Conservation (phyloP, 2,888 invertebrate genomes). For the Mesochorus sp. region DNA sequence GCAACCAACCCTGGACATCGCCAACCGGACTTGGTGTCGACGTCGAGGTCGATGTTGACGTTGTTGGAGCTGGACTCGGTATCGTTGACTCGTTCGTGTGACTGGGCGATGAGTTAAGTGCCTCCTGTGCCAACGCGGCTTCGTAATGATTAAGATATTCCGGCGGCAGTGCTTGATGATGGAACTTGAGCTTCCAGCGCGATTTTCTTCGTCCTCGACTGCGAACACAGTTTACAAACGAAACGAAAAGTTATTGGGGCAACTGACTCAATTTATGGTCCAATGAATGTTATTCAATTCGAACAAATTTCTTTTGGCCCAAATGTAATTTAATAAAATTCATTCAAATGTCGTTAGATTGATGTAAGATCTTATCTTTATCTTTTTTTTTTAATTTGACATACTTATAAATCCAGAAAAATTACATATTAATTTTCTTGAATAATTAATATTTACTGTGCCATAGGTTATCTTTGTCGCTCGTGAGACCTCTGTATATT, state of each 20-base stretch:
- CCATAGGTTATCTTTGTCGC: constrained; percentile 16
- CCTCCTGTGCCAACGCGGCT: constrained; percentile 86
- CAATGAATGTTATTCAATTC: too few species aligned
- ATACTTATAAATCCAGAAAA: too few species aligned
- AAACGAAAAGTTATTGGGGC: background rate
- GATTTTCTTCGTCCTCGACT: constrained; percentile 85
- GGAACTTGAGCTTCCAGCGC: constrained; percentile 90
- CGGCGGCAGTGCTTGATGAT: constrained; percentile 90
- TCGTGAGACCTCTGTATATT: constrained; percentile 2
- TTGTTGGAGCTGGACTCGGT: constrained; percentile 80
- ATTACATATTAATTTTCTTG: too few species aligned
- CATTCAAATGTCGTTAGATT: too few species aligned
- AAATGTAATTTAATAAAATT: too few species aligned
- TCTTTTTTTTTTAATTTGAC: too few species aligned
- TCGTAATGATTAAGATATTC: constrained; percentile 92
- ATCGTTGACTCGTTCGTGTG: constrained; percentile 71
- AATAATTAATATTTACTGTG: constrained; percentile 48
- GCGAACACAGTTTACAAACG: constrained; percentile 40
- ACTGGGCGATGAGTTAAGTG: constrained; percentile 73
- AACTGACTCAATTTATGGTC: background rate
- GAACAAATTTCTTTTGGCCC: too few species aligned
- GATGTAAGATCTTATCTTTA: too few species aligned
- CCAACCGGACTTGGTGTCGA: constrained; percentile 75
- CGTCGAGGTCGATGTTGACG: constrained; percentile 66
- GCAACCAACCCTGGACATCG: constrained; percentile 86